Percentiles rank a stretch among this genome's conserved stretches.
These are phyloP conservation scores for Phymorhynchus buccinoides DNA, from an alignment of 1,140 invertebrate genomes.

Conservation along the genomic window DNA sequence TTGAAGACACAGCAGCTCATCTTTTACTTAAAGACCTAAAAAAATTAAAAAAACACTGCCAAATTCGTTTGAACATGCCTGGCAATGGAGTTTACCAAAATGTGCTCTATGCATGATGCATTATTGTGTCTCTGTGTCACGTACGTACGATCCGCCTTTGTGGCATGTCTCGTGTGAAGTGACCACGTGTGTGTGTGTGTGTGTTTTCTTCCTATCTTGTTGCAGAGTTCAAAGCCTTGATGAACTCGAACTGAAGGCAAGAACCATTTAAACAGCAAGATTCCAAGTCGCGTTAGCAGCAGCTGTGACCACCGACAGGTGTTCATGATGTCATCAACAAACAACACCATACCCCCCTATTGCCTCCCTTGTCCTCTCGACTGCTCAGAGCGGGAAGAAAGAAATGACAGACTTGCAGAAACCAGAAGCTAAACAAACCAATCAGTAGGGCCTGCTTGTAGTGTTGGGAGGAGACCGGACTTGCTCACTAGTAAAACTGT, in stretches of 20 bases:
- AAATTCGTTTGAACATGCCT: neutral
- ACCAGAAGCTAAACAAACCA: no score
- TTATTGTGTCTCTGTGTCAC: neutral
- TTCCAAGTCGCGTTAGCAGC: conserved; percentile 29
- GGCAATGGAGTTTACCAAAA: no score
- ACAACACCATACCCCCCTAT: no score
- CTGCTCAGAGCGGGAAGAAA: neutral
- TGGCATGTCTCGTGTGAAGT: neutral
- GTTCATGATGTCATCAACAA: neutral
- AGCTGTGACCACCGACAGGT: conserved; percentile 14
- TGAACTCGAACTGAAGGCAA: conserved; percentile 62
- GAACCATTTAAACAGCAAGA: conserved; percentile 3
- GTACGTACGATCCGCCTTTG: neutral
- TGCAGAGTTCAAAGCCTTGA: conserved; percentile 70
- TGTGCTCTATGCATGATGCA: neutral
- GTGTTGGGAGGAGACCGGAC: neutral
- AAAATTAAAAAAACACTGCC: no score
- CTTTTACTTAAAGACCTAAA: no score
- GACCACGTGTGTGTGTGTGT: conserved; percentile 34
- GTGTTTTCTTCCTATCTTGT: conserved; percentile 53
- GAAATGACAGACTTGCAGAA: neutral
- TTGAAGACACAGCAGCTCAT: no score
- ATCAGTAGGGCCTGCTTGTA: neutral
- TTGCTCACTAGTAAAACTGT: neutral
- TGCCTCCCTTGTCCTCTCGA: conserved; percentile 3